Conservation (phyloP, 2,888 invertebrate genomes). For the Yponomeuta sedellus region DNA sequence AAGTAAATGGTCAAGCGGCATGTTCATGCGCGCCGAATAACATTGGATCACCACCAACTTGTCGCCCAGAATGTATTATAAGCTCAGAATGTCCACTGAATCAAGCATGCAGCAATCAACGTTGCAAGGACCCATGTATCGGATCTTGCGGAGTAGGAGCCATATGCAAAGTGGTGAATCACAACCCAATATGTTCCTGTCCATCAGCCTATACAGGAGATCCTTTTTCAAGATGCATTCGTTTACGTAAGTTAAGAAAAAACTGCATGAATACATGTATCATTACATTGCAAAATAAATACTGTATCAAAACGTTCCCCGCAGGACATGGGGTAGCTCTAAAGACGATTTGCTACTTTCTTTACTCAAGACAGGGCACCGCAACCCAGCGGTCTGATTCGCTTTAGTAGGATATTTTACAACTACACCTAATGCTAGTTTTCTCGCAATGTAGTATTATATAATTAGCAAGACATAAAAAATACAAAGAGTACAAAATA, state of each 20-base stretch:
- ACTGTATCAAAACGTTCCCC: too few relatives aligned
- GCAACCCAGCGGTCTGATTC: too few relatives aligned
- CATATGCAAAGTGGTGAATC: constrained; percentile 85
- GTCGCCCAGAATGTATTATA: constrained; percentile 83
- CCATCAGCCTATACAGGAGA: constrained; percentile 79
- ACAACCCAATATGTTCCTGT: constrained; percentile 84
- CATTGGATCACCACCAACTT: constrained; percentile 80
- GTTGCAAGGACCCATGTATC: constrained; percentile 83
- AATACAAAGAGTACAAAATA: too few relatives aligned
- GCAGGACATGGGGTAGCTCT: too few relatives aligned
- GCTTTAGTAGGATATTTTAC: too few relatives aligned
- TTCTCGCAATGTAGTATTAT: too few relatives aligned
- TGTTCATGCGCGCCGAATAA: constrained; percentile 81
- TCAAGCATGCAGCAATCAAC: constrained; percentile 82
- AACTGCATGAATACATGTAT: neutral
- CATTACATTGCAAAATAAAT: too few relatives aligned
- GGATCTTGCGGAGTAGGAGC: constrained; percentile 84
- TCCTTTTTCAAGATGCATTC: constrained; percentile 79
- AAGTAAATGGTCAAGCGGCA: constrained; percentile 79
- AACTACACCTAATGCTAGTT: too few relatives aligned
- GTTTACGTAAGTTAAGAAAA: constrained; percentile 63
- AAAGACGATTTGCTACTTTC: too few relatives aligned
- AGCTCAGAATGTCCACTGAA: constrained; percentile 84
- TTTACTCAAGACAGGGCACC: too few relatives aligned
- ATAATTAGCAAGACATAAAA: too few relatives aligned